Evolutionary conservation across 2,113 vertebrate genomes (phyloP).

Genomic region (Philantomba maxwellii): DNA sequence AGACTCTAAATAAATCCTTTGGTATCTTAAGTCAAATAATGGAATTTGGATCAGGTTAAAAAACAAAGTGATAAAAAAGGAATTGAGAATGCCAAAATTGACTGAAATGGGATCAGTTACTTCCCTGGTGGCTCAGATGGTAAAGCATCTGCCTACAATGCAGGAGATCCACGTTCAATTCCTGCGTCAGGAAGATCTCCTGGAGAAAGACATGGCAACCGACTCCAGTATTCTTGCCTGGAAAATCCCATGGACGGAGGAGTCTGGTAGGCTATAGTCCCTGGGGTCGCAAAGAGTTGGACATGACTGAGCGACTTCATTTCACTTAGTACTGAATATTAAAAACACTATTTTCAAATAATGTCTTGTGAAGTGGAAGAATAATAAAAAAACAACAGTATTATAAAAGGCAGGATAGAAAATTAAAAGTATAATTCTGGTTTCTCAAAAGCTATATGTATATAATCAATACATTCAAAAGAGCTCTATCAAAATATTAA

Average conservation of each 20-base stretch:
- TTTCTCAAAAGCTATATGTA: background rate
- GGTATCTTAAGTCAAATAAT: background rate
- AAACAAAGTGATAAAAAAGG: background rate
- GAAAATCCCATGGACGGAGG: no score
- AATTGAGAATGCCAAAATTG: background rate
- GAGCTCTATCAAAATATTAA: background rate
- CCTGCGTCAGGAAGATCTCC: no score
- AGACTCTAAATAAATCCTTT: background rate
- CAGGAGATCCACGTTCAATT: no score
- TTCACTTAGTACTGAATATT: background rate
- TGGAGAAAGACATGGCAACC: no score
- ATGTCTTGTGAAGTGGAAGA: background rate
- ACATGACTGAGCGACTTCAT: no score
- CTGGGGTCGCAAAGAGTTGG: no score
- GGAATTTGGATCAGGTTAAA: background rate
- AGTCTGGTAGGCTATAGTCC: no score
- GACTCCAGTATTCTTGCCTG: no score
- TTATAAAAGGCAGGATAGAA: background rate
- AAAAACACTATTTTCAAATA: slow-evolving; percentile 21
- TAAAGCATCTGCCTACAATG: no score
- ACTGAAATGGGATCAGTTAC: background rate
- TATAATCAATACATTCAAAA: background rate
- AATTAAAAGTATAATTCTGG: background rate
- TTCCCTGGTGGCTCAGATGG: no score
- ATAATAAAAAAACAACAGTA: background rate